Evolutionary conservation across 2,797 vertebrate genomes (phyloP).

Genomic region (Lithobates pipiens): DNA sequence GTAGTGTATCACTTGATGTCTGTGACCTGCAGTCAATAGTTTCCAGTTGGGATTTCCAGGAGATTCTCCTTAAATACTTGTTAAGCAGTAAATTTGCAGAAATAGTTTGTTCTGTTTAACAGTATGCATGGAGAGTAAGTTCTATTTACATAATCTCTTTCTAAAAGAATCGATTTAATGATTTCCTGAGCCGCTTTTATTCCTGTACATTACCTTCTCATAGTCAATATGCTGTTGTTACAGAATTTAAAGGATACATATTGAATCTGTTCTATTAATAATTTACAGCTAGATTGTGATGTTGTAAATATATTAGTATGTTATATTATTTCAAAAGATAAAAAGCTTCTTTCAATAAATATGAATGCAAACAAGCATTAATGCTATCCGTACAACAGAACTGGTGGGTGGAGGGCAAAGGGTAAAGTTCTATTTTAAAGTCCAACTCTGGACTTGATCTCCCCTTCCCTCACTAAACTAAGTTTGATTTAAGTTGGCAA

Average conservation of each 20-base stretch:
- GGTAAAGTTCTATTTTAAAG: no score
- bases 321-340: no score
- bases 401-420: no score
- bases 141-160: slow-evolving; percentile 47
- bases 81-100: slow-evolving; percentile 27
- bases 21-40: slow-evolving; percentile 38
- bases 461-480: no score
- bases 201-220: background rate
- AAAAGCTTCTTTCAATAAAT: no score
- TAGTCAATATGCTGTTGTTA: background rate
- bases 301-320: no score
- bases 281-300: no score
- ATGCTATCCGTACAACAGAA: no score
- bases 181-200: slow-evolving; percentile 28
- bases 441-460: no score
- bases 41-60: slow-evolving; percentile 14
- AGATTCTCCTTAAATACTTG: slow-evolving; percentile 26
- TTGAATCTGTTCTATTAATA: background rate
- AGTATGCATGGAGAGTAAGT: background rate
- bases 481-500: no score
- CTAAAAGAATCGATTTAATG: slow-evolving; percentile 41
- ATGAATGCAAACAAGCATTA: no score
- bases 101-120: slow-evolving; percentile 22
- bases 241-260: background rate
- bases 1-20: slow-evolving; percentile 9